phyloP scores from a whole-genome alignment of 2,888 invertebrate genomes.

The Latheticus oryzae region DNA sequence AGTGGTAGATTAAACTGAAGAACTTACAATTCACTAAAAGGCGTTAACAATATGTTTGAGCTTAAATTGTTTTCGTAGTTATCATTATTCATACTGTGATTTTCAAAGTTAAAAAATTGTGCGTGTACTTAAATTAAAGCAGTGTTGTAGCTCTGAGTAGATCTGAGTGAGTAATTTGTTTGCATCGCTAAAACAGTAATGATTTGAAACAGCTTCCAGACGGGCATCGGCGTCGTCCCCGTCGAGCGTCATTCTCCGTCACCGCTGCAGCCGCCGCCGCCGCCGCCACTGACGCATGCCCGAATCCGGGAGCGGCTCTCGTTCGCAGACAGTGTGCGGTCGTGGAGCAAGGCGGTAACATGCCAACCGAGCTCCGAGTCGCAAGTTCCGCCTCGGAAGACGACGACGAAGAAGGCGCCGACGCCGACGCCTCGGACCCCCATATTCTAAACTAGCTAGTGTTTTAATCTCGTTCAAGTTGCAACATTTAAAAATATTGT shows the following conservation, averaged over 20 bases:
- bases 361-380: constrained; percentile 62
- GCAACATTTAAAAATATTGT: constrained; percentile 41
- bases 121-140: background rate
- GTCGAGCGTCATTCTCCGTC: too few species aligned
- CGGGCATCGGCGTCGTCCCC: constrained; percentile 33
- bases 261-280: constrained; percentile 26
- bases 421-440: constrained; percentile 53
- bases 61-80: too few species aligned
- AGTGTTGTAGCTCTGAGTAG: background rate
- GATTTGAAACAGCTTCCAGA: too few species aligned
- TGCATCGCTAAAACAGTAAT: constrained; percentile 43
- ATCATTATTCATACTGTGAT: too few species aligned
- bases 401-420: constrained; percentile 58
- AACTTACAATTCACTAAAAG: too few species aligned
- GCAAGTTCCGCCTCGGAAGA: constrained; percentile 61
- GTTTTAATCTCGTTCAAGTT: too few species aligned
- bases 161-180: constrained; percentile 42
- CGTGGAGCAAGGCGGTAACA: constrained; percentile 64
- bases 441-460: constrained; percentile 59
- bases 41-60: too few species aligned
- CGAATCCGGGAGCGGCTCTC: constrained; percentile 60
- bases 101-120: background rate
- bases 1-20: too few species aligned
- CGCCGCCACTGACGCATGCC: constrained; percentile 63
- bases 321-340: constrained; percentile 66